Evolutionary conservation across 2,797 vertebrate genomes (phyloP), one percentile per base, ranked within the genome.

Genomic region (Squalus acanthias): DNA sequence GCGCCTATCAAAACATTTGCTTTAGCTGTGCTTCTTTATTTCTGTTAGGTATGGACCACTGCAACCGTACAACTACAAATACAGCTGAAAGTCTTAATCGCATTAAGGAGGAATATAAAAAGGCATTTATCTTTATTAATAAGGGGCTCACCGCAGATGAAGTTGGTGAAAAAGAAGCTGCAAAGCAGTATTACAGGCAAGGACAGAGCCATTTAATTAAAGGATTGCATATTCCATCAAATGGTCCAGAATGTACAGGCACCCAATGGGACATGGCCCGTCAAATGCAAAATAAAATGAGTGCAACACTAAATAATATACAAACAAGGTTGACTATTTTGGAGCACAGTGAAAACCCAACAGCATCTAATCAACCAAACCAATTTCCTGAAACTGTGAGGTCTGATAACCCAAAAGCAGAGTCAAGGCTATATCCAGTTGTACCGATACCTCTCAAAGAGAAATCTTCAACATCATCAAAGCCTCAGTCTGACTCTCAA

Each of bases 251-350:
- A 0, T 98, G 98, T 39, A 93, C 96, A 0, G 99, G 99, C 2
- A 96, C 98, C 92, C 97, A 97, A 91, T 99, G 99, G 99, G 98
- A 99, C 1, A 98, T 98, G 1, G 99, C 99, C 69, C 98, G 98
- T 91, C 98, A 99, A 97, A 99, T 99, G 99, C 99, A 99, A 26
- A 97, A 97, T 97, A 99, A 99, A 97, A 99, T 99, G 99, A 98
- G 97, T 96, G 99, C 99, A 97, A 99, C 99, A 0, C 97, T 99
- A 26, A 98, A 98, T 97, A 99, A 99, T 1, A 99, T 99, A 96
- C 98, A 97, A 2, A 97, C 98, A 53, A 98, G 99, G 46, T 97
- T 99, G 0, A 97, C 98, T 57, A 97, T 98, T 29, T 96, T 99
- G 0, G 98, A 99, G 96, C 98, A 98, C 96, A 97, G 39, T 29